These are phyloP conservation scores for Barypeithes pellucidus DNA, from an alignment of 2,888 invertebrate species.

Conservation along the genomic window DNA sequence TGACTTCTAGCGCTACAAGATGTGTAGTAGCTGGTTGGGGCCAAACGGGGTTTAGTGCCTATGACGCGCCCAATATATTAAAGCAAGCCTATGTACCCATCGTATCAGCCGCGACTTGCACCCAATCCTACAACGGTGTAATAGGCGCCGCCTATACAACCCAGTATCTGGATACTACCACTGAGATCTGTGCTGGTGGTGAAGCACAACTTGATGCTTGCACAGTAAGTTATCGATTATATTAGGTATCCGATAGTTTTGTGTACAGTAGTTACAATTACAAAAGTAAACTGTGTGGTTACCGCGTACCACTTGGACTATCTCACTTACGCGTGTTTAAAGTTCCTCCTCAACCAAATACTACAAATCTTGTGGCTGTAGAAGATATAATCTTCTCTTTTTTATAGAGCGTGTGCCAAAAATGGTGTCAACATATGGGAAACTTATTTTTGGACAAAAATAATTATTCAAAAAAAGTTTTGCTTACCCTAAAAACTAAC, in stretches of 20 bases:
- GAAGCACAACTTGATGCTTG: conserved; percentile 85
- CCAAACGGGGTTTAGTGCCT: conserved; percentile 42
- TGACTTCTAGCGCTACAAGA: conserved; percentile 42
- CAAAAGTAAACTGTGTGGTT: too few relatives aligned
- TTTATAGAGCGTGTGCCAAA: not conserved
- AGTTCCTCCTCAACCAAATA: not conserved
- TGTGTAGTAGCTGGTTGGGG: conserved; percentile 54
- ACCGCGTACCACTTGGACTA: too few relatives aligned
- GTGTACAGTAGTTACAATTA: too few relatives aligned
- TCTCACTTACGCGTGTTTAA: too few relatives aligned
- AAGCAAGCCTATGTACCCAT: conserved; percentile 83
- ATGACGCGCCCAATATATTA: conserved; percentile 71
- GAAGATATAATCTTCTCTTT: not conserved
- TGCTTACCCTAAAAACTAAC: too few relatives aligned
- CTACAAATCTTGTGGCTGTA: not conserved
- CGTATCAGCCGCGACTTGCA: conserved; percentile 76
- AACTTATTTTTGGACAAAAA: too few relatives aligned
- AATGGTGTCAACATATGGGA: too few relatives aligned
- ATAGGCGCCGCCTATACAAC: conserved; percentile 75
- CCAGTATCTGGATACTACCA: conserved; percentile 74
- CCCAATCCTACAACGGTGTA: conserved; percentile 73
- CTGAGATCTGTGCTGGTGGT: conserved; percentile 87
- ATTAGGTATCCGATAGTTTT: too few relatives aligned
- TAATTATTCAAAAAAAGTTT: too few relatives aligned
- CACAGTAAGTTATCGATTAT: conserved; percentile 80